These are phyloP conservation scores for Tetropium fuscum DNA, from an alignment of 2,888 invertebrate genomes.

Conservation along the genomic window DNA sequence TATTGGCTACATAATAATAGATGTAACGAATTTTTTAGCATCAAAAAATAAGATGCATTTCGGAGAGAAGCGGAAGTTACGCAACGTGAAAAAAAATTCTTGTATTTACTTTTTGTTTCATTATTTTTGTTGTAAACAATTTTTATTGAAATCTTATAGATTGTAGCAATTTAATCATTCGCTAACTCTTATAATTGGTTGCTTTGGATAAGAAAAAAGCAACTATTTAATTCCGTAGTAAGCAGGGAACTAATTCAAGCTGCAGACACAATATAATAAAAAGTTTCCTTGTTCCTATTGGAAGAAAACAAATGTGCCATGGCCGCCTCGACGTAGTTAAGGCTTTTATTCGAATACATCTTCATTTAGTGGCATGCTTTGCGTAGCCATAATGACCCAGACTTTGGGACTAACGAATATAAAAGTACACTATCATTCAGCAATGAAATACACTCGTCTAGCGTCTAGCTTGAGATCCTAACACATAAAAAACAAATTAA, in stretches of 20 bases:
- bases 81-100: too few species aligned
- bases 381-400: conserved; percentile 54
- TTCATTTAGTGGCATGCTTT: conserved; percentile 48
- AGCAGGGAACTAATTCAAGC: conserved; percentile 35
- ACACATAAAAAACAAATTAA: conserved; percentile 57
- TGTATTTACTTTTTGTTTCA: too few species aligned
- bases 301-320: conserved; percentile 27
- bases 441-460: conserved; percentile 53
- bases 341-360: conserved; percentile 50
- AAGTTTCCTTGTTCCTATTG: conserved; percentile 45
- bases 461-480: conserved; percentile 52
- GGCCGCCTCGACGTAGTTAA: conserved; percentile 11
- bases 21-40: too few species aligned
- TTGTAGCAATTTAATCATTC: too few species aligned
- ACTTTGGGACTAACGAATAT: conserved; percentile 56
- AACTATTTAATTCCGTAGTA: conserved; percentile 27
- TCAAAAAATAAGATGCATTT: neutral
- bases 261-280: conserved; percentile 41
- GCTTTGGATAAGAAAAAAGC: conserved; percentile 42
- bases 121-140: too few species aligned
- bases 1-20: neutral
- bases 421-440: conserved; percentile 57
- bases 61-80: too few species aligned
- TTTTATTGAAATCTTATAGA: too few species aligned
- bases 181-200: conserved; percentile 45